Base-by-base conservation (phyloP, 2,888 invertebrate species). In the Tetramorium bicarinatum region DNA sequence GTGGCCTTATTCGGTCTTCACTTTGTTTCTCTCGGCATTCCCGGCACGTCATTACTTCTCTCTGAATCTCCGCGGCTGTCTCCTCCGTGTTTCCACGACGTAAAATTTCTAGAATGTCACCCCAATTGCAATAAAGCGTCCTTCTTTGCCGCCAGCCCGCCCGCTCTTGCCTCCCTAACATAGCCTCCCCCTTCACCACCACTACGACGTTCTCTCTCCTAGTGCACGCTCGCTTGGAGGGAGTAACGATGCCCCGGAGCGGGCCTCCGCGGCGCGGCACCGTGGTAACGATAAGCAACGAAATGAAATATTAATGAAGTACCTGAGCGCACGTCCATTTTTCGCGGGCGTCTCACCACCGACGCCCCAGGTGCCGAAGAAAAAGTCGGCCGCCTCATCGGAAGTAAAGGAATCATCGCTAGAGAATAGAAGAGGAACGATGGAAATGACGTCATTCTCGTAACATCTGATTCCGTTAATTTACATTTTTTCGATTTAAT, bases 261-360 rank as follows among this genome's bases (percentile, higher is more conserved):
- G 64, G 56, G 87, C 83, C 90, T 89, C 91, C 91, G 89, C 91
- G 87, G 87, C 87, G 92, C 91, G 90, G 91, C 91, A 90, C 89
- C 90, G 92, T 92, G 93, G 93, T 92, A 94, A 94, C 94, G 94
- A 94, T 94, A 94, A 94, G 94, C 94, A 93, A 94, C 94, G 93
- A 94, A 95, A 94, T 95, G 94, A 95, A 94, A 95, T 95, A 95
- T 95, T 94, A 94, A 95, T 94, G 94, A 95, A 94, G 92, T 91
- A 92, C 90, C 90, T 85, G 89, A 83, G 85, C 91, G 86, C 90
- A 87, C 90, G 91, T 90, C 87, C 86, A 91, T 91, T 91, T 91
- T 91, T 91, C 91, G 90, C 90, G 88, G 82, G 64, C 90, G 89
- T 91, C 89, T 90, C 91, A 88, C 90, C 89, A 85, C 83, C 89